A percentile compares a stretch with the other conserved stretches of the same genome.
Evolutionary conservation across 2,113 vertebrate species (phyloP).

Genomic region (Cephalopterus ornatus): DNA sequence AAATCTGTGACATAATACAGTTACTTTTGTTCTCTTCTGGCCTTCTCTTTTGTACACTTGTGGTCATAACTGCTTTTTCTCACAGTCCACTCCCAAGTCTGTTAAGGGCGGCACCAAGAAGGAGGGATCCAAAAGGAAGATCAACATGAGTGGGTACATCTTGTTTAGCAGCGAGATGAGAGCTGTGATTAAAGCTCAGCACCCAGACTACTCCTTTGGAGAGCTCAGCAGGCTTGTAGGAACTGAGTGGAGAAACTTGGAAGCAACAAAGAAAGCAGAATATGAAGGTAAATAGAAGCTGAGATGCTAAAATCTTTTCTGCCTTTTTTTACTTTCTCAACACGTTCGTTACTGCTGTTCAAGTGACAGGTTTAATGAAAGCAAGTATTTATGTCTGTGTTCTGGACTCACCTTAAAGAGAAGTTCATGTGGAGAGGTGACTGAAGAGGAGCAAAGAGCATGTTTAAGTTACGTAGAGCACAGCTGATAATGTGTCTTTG

Average conservation of each 20-base stretch:
- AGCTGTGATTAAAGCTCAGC: constrained; percentile 96
- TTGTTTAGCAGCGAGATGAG: constrained; percentile 99
- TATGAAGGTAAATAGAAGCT: constrained; percentile 89
- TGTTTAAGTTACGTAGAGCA: not conserved
- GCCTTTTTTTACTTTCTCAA: not conserved
- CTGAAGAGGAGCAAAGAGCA: constrained; percentile 27
- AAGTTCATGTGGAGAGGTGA: not conserved
- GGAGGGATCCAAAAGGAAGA: constrained; percentile 96
- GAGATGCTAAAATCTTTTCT: not conserved
- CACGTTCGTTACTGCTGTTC: not conserved
- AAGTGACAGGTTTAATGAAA: constrained; percentile 8
- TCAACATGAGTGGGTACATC: constrained; percentile 99
- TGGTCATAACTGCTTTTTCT: constrained; percentile 48
- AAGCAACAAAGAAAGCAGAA: constrained; percentile 93
- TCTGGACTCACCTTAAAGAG: not conserved
- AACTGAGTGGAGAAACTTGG: constrained; percentile 98
- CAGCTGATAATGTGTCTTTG: not conserved
- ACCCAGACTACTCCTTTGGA: constrained; percentile 98
- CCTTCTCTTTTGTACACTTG: constrained; percentile 11
- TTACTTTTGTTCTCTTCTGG: not conserved
- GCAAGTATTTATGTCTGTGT: not conserved
- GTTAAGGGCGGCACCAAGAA: constrained; percentile 94
- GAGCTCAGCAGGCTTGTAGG: constrained; percentile 97
- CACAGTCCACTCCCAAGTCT: constrained; percentile 93
- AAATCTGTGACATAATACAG: not conserved